These are phyloP conservation scores for Melanotaenia pygmaea DNA, from an alignment of 2,797 vertebrate genomes.

Conservation along the genomic window DNA sequence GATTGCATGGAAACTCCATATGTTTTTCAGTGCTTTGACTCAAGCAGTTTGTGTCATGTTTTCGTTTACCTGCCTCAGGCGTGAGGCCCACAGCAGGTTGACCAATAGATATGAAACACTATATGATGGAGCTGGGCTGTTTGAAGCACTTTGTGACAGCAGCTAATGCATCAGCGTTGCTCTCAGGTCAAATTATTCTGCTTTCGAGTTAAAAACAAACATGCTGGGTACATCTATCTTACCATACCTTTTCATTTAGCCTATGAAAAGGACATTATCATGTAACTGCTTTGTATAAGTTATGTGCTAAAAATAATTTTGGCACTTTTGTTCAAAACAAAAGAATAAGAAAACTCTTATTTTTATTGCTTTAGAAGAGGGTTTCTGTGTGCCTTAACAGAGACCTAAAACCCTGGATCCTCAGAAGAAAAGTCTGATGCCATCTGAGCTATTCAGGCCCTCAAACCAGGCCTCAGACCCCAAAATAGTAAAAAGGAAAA, in stretches of 20 bases:
- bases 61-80: conserved; percentile 63
- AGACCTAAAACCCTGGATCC: no score
- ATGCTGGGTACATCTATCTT: background rate
- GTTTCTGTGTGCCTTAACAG: no score
- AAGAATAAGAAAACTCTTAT: no score
- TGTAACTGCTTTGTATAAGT: no score
- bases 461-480: no score
- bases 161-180: conserved; percentile 9
- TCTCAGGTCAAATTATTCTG: conserved; percentile 10
- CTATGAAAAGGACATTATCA: no score
- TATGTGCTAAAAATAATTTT: no score
- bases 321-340: no score
- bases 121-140: conserved; percentile 27
- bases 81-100: conserved; percentile 46
- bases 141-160: conserved; percentile 13
- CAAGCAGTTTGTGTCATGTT: conserved; percentile 64
- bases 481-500: no score
- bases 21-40: conserved; percentile 61
- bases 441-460: no score
- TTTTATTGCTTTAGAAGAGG: no score
- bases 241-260: background rate
- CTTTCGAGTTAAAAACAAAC: background rate
- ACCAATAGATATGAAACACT: conserved; percentile 48
- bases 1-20: conserved; percentile 31
- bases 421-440: no score